A percentile compares a stretch with the other conserved stretches of the same genome.
phyloP scores from a whole-genome alignment of 2,888 invertebrate species.

The Ophioninae sp. region DNA sequence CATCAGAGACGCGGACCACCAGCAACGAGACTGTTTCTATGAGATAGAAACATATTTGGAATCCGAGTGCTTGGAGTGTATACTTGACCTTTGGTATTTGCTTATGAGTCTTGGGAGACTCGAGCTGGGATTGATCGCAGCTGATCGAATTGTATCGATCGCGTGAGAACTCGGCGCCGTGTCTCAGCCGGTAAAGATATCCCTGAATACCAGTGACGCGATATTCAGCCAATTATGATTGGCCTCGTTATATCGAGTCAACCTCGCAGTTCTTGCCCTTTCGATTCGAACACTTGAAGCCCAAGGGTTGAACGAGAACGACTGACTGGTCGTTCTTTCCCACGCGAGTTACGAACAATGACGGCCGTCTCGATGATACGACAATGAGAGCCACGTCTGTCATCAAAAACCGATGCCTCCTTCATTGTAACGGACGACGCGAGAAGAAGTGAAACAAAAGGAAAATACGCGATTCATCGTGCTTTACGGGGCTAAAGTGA shows the following conservation, averaged over 20 bases:
- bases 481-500: neutral
- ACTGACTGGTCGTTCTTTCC: conserved; percentile 8
- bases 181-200: neutral
- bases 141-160: conserved; percentile 1
- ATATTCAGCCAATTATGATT: neutral
- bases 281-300: conserved; percentile 15
- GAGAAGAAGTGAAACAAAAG: neutral
- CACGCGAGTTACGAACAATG: conserved; percentile 32
- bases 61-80: neutral
- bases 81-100: neutral
- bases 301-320: conserved; percentile 9
- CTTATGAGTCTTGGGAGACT: neutral
- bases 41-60: neutral
- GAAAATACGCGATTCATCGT: neutral
- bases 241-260: neutral
- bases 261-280: conserved; percentile 3
- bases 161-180: neutral
- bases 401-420: conserved; percentile 5
- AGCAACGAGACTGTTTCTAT: neutral
- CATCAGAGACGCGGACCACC: neutral
- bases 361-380: neutral
- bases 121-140: neutral
- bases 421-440: conserved; percentile 4
- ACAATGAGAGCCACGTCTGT: conserved; percentile 30
- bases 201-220: neutral